Evolutionary conservation across 2,888 invertebrate species (phyloP), one percentile per base, ranked within the genome.

Genomic region (Galerucella pusilla): DNA sequence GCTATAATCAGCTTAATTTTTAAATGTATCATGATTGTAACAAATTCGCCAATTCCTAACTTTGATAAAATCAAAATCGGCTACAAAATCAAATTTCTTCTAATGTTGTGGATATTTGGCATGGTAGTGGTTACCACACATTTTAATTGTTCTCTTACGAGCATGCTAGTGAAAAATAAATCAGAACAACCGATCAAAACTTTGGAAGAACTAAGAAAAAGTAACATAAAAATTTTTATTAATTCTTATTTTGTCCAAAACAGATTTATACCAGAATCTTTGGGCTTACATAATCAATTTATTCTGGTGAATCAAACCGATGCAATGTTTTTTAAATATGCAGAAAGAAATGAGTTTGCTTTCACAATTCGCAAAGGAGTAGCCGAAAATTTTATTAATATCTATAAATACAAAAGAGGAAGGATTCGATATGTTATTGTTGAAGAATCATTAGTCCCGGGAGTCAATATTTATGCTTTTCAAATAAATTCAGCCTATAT

Each of bases 41-140:
- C 14, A 14, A 45, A 12, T 42, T 60, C n/a, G 52, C 7, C 60
- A 11, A 28, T 60, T 11, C 35, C 20, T 28, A 49, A 54, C 46
- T 72, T 64, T 5, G n/a, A 46, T 20, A 67, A 63, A 14, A 54
- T 74, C 46, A 71, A 63, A 14, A 54, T 74, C 35, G 68, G 57
- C 54, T 49, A 49, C 20, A 71, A 57, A 42, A 20, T 74, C 4
- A 52, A 68, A 71, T 52, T 16, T 2, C 46, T 76, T n/a, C 59
- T 69, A 20, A n/a, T 74, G 25, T 42, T 70, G 14, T 73, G 64
- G 71, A 63, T 73, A 54, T 67, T 68, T 60, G n/a, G 61, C 49
- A 63, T 59, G 61, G 20, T 25, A n/a, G 52, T 75, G 12, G 45
- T 73, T 16, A 46, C 12, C 5, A 42, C 25, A 28, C 20, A 70